phyloP scores from a whole-genome alignment of 2,797 vertebrate genomes.

The Xerus rutilus region DNA sequence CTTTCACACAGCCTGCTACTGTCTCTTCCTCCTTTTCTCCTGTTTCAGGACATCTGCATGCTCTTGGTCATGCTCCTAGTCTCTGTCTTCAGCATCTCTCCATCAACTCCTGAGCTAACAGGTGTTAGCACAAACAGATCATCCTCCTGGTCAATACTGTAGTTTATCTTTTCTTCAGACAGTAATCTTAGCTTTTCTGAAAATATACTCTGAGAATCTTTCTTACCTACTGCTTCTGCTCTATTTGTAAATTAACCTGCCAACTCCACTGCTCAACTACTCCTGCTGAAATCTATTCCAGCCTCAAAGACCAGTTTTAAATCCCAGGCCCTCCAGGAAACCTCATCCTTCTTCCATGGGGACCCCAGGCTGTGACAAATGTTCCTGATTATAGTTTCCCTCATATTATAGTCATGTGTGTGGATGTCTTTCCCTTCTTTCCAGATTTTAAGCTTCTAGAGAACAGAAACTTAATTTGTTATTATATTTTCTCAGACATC shows the following conservation, averaged over 20 bases:
- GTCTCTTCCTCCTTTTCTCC: not conserved
- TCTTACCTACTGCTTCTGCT: not conserved
- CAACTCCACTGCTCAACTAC: not conserved
- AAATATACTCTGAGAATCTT: not conserved
- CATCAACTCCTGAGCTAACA: not conserved
- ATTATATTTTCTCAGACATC: not conserved
- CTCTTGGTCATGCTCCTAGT: not conserved
- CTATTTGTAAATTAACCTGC: not conserved
- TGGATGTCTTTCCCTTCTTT: not conserved
- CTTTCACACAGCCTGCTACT: not conserved
- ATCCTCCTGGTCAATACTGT: not conserved
- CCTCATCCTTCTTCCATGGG: fast-evolving
- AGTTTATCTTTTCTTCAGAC: not conserved
- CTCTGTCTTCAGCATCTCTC: not conserved
- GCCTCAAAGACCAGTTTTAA: not conserved
- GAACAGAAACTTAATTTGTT: not conserved
- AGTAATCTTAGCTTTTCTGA: not conserved
- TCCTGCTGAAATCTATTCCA: not conserved
- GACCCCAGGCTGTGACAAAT: fast-evolving
- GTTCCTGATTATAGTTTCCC: too few species aligned
- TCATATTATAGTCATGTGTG: not conserved
- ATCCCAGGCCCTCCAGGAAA: not conserved
- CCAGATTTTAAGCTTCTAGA: not conserved
- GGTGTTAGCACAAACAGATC: not conserved
- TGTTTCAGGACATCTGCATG: not conserved